These are phyloP conservation scores for Aulostomus chinensis DNA, from an alignment of 2,797 vertebrate species.

Conservation along the genomic window DNA sequence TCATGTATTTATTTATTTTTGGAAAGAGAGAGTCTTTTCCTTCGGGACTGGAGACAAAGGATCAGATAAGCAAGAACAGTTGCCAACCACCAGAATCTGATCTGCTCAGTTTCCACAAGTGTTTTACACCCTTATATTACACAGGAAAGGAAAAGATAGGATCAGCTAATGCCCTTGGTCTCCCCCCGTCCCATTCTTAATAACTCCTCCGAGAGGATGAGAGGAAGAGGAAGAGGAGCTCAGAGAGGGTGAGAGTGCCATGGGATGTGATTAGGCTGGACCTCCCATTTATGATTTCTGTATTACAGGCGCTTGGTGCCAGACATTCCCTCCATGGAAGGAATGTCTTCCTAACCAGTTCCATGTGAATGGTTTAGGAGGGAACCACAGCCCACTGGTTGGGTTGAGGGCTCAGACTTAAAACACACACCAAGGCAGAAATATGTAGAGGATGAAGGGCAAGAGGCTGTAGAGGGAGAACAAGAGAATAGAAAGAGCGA, in stretches of 20 bases:
- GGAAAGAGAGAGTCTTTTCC: conserved; percentile 15
- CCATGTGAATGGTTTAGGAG: conserved; percentile 84
- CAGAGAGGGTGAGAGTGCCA: conserved; percentile 75
- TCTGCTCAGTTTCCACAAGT: conserved; percentile 37
- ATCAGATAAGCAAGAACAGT: conserved; percentile 46
- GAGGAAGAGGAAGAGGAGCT: conserved; percentile 69
- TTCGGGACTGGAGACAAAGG: conserved; percentile 2
- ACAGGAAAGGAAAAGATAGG: conserved; percentile 54
- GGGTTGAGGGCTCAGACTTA: conserved; percentile 71
- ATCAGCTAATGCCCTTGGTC: conserved; percentile 47
- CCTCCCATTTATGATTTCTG: conserved; percentile 83
- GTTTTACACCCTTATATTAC: conserved; percentile 50
- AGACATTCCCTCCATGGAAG: conserved; percentile 85
- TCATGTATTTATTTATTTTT: conserved; percentile 21
- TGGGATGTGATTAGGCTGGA: conserved; percentile 80
- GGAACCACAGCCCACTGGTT: conserved; percentile 74
- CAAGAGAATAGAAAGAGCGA: conserved; percentile 22
- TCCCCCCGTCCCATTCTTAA: conserved; percentile 38
- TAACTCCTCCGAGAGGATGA: conserved; percentile 51
- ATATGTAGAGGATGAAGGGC: conserved; percentile 67
- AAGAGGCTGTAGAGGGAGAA: conserved; percentile 43
- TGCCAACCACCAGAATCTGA: conserved; percentile 50
- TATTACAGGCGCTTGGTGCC: conserved; percentile 78
- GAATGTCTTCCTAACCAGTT: conserved; percentile 86
- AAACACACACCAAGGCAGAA: conserved; percentile 71